phyloP scores from a whole-genome alignment of 2,113 vertebrate species.

The Phalacrocorax aristotelis region DNA sequence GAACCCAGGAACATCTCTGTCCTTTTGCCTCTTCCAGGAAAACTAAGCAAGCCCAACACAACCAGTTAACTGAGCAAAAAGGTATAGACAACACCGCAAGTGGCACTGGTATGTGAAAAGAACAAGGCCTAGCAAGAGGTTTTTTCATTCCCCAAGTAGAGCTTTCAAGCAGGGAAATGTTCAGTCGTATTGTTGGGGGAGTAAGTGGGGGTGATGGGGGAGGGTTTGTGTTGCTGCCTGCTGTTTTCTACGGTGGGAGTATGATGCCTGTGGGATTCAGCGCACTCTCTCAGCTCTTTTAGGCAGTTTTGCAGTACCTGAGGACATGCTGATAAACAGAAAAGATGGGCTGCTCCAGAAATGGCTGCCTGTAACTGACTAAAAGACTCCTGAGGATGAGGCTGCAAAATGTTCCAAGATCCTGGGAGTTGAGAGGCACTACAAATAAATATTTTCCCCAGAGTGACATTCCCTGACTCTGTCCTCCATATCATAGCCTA shows the following conservation, averaged over 20 bases:
- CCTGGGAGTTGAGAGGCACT: neutral
- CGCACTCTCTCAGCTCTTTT: neutral
- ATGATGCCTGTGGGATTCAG: neutral
- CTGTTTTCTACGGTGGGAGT: neutral
- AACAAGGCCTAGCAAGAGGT: neutral
- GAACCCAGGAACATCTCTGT: neutral
- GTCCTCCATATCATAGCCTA: neutral
- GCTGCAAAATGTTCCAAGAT: neutral
- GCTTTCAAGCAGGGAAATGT: neutral
- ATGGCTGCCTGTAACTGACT: neutral
- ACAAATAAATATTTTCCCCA: neutral
- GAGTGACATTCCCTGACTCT: neutral
- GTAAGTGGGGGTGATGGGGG: too few species aligned
- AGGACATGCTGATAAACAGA: neutral
- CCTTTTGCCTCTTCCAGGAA: neutral
- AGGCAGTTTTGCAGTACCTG: neutral
- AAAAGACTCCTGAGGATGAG: neutral
- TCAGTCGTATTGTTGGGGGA: neutral
- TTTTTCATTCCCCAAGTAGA: neutral
- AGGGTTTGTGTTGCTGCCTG: neutral
- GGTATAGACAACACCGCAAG: neutral
- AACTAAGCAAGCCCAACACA: neutral
- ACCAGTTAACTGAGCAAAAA: neutral
- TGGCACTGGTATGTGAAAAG: neutral
- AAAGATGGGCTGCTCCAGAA: neutral